phyloP scores from a whole-genome alignment of 2,113 vertebrate genomes.

The Pedetes capensis region DNA sequence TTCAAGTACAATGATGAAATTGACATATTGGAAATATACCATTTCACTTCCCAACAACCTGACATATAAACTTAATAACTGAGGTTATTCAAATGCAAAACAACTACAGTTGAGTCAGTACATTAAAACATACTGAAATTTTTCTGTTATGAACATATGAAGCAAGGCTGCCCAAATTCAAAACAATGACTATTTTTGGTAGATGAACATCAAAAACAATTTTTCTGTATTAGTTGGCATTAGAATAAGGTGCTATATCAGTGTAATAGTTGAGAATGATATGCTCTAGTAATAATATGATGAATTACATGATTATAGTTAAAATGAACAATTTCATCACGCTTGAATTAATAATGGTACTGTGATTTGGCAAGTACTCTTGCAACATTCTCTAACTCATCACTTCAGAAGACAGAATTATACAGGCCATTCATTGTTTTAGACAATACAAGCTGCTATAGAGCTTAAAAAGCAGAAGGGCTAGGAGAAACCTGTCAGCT shows the following conservation, averaged over 20 bases:
- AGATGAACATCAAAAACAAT: slow-evolving; percentile 83
- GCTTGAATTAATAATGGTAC: slow-evolving; percentile 88
- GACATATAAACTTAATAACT: slow-evolving; percentile 62
- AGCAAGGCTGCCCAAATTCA: slow-evolving; percentile 69
- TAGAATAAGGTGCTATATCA: slow-evolving; percentile 87
- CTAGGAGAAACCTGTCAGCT: slow-evolving; percentile 64
- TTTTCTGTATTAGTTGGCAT: slow-evolving; percentile 80
- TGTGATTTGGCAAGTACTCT: slow-evolving; percentile 86
- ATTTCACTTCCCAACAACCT: slow-evolving; percentile 29
- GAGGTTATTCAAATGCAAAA: slow-evolving; percentile 71
- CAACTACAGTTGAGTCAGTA: slow-evolving; percentile 47
- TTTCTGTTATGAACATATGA: slow-evolving; percentile 75
- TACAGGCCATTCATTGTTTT: slow-evolving; percentile 74
- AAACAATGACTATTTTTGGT: slow-evolving; percentile 80
- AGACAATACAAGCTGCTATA: slow-evolving; percentile 67
- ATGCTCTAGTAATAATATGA: slow-evolving; percentile 92
- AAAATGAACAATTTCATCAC: slow-evolving; percentile 94
- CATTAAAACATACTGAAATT: slow-evolving; percentile 73
- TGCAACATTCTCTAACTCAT: slow-evolving; percentile 86
- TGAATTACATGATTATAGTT: slow-evolving; percentile 95
- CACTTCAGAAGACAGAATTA: slow-evolving; percentile 86
- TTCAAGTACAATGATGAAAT: slow-evolving; percentile 7
- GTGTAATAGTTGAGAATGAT: slow-evolving; percentile 87
- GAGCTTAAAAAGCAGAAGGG: slow-evolving; percentile 59
- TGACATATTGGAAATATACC: slow-evolving; percentile 21